Evolutionary conservation across 2,113 vertebrate species (phyloP).

Genomic region (Leucosticte australis): DNA sequence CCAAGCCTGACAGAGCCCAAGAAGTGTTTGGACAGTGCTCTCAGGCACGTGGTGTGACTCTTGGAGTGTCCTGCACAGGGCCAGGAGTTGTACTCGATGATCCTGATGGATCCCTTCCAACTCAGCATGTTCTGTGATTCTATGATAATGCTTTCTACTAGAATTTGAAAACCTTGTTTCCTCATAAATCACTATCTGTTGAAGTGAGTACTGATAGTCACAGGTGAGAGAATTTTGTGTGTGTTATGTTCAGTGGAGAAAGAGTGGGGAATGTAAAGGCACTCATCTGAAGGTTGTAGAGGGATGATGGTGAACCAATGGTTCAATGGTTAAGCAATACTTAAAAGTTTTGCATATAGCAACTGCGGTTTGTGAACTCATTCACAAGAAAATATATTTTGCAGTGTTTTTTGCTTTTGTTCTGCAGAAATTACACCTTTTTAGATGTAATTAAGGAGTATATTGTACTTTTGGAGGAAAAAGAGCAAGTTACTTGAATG

Average conservation of each 20-base stretch:
- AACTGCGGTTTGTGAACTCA: neutral
- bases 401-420: neutral
- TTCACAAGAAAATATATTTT: neutral
- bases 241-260: neutral
- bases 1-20: neutral
- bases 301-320: accelerated
- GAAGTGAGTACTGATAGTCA: neutral
- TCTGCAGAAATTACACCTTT: neutral
- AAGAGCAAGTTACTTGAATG: neutral
- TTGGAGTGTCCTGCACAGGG: neutral
- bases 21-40: accelerated
- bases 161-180: neutral
- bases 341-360: neutral
- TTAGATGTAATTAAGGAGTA: neutral
- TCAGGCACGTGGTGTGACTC: neutral
- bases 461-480: neutral
- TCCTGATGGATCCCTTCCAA: neutral
- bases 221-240: neutral
- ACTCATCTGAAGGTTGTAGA: neutral
- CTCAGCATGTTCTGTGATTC: neutral
- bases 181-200: neutral
- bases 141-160: neutral
- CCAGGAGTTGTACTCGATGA: accelerated
- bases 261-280: neutral
- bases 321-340: neutral